A percentile compares a stretch with the other conserved stretches of the same genome.
Evolutionary conservation across 2,797 vertebrate genomes (phyloP).

Genomic region (Harpagifer antarcticus): DNA sequence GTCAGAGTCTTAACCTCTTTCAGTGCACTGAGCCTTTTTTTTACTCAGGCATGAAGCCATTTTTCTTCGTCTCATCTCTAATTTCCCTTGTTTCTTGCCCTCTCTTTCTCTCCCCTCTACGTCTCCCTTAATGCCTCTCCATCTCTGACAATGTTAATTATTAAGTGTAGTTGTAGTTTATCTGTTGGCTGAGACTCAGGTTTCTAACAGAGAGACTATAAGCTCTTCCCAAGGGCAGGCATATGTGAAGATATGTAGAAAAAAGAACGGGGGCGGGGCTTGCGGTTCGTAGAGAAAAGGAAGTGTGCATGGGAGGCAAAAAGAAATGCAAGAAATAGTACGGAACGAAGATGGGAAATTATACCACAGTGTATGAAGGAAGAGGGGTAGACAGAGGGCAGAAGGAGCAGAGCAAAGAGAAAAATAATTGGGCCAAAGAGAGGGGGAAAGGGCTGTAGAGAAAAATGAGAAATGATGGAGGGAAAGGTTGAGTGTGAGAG

Average conservation of each 20-base stretch:
- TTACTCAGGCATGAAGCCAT: constrained; percentile 1
- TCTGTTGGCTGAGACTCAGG: constrained; percentile 65
- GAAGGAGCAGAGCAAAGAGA: constrained; percentile 58
- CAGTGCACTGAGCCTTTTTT: constrained; percentile 18
- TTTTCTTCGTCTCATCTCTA: constrained; percentile 27
- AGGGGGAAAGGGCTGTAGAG: constrained; percentile 38
- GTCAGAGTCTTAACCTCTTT: constrained; percentile 43
- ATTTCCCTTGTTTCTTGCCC: constrained; percentile 17
- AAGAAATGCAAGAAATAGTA: constrained; percentile 56
- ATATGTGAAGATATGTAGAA: constrained; percentile 42
- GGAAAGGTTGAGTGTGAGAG: constrained; percentile 57
- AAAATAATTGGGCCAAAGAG: constrained; percentile 79
- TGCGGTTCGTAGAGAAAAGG: constrained; percentile 6
- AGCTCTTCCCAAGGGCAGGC: constrained; percentile 56
- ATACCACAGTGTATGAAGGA: constrained; percentile 54
- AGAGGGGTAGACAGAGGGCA: constrained; percentile 54
- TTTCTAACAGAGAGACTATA: constrained; percentile 58
- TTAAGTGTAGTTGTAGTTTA: constrained; percentile 66
- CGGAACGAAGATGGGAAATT: constrained; percentile 71
- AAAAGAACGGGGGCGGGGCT: constrained; percentile 20
- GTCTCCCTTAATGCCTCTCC: constrained; percentile 27
- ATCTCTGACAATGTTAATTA: constrained; percentile 62
- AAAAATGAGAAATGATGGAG: constrained; percentile 71
- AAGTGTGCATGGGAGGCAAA: constrained; percentile 21
- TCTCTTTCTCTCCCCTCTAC: constrained; percentile 7